Conservation (phyloP, 2,888 invertebrate species). For the Coremacera marginata region DNA sequence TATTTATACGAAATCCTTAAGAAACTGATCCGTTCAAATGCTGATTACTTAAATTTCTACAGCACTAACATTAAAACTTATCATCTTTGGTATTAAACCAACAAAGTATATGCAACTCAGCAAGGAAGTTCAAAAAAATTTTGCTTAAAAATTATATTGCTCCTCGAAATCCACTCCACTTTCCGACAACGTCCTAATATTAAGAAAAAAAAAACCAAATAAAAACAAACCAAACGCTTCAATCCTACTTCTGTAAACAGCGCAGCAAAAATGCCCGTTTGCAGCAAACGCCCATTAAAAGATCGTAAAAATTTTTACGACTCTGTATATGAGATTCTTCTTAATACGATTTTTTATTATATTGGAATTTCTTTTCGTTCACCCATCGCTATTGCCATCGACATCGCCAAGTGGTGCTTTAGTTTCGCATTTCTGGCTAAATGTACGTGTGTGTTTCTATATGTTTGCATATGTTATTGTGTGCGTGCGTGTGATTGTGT, state of each 20-base stretch:
- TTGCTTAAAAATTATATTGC: too few relatives aligned
- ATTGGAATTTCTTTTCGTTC: constrained; percentile 63
- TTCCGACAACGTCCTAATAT: neutral
- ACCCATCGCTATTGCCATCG: constrained; percentile 15
- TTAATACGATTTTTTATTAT: constrained; percentile 68
- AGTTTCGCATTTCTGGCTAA: constrained; percentile 45
- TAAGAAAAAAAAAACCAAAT: neutral
- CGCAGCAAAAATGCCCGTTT: constrained; percentile 50
- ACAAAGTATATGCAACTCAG: too few relatives aligned
- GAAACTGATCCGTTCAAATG: too few relatives aligned
- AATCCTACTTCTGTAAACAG: constrained; percentile 6
- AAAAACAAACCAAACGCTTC: neutral
- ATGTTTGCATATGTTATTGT: constrained; percentile 52
- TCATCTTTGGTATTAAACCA: too few relatives aligned
- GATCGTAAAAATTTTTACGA: constrained; percentile 68
- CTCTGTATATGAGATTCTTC: constrained; percentile 65
- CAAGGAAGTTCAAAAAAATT: too few relatives aligned
- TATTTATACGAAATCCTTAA: too few relatives aligned
- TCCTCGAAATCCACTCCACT: too few relatives aligned
- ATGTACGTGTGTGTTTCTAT: constrained; percentile 37
- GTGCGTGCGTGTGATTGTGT: constrained; percentile 41
- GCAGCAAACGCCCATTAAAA: constrained; percentile 68
- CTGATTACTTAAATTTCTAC: too few relatives aligned
- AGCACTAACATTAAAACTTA: too few relatives aligned
- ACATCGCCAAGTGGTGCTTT: constrained; percentile 44